Base-by-base conservation (phyloP, 2,797 vertebrate genomes). In the Anabas testudineus region DNA sequence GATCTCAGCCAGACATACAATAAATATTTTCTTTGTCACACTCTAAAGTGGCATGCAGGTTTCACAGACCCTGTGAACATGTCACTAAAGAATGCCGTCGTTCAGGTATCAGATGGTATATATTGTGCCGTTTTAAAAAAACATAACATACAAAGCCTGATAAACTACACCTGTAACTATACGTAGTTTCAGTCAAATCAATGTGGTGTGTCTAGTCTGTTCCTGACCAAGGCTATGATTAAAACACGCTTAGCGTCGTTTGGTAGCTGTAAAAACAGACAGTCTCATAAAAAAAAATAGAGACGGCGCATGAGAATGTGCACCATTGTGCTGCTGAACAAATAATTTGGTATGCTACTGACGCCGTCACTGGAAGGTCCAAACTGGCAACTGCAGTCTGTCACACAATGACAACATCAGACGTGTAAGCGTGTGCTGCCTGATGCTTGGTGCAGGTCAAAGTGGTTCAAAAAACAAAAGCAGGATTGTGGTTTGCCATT, bases 1-100 rank as follows among this genome's bases (percentile, higher is more conserved):
- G 3, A 62, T 30, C 22, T 71, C 14, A 60, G 12, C 42, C n/a
- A 37, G 43, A 42, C 65, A 73, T 10, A 6, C 21, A 10, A 28
- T 18, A 60, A 21, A 57, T 57, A 37, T 57, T 45, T 73, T 8
- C 12, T 34, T n/a, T 30, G 21, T 37, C n/a, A 70, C 43, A 3
- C 10, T 16, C 5, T 24, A 2, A 24, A 28, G 10, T 12, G 46
- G 3, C 10, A 28, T 14, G 13, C 9, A 19, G 0, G 7, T 47
- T 18, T 28, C 7, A 32, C 2, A 0, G 30, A n/a, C 57, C 42
- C 16, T 7, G 36, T 0, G 0, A 46, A 52, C 8, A 3, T 24
- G 64, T 24, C 54, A 61, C 3, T 0, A 4, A 63, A 46, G 57
- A 70, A 79, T 73, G 39, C 2, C 0, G n/a, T 37, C 9, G 1